These are phyloP conservation scores for Napeogenes sylphis DNA, from an alignment of 2,888 invertebrate species.

Conservation along the genomic window DNA sequence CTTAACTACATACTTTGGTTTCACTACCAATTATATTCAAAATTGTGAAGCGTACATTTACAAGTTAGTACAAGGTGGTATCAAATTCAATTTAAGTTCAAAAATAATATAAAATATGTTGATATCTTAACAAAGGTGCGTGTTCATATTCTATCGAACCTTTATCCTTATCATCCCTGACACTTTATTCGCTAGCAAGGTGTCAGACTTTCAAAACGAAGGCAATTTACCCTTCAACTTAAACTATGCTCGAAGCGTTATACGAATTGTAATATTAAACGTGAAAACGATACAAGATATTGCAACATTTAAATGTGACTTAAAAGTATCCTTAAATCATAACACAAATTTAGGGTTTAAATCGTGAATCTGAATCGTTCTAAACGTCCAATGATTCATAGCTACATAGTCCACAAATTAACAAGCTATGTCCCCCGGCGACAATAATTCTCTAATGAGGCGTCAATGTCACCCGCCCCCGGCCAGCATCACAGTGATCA, in stretches of 20 bases:
- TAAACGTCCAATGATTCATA: neutral
- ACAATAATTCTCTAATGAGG: conserved; percentile 57
- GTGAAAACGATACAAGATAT: no score
- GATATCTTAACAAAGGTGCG: neutral
- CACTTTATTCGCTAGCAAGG: conserved; percentile 29
- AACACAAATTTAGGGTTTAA: no score
- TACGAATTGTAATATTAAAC: conserved; percentile 14
- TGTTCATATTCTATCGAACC: conserved; percentile 22
- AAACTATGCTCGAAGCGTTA: conserved; percentile 36
- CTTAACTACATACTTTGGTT: no score
- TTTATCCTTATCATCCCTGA: conserved; percentile 31
- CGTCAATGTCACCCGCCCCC: conserved; percentile 54
- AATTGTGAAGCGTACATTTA: no score
- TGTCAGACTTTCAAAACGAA: conserved; percentile 50
- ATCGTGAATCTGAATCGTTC: conserved; percentile 8
- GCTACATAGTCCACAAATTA: conserved; percentile 18
- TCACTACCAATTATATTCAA: no score
- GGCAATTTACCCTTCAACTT: conserved; percentile 58
- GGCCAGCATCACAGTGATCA: conserved; percentile 36
- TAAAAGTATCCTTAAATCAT: no score
- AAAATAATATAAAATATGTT: conserved; percentile 1
- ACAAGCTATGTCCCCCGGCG: conserved; percentile 29
- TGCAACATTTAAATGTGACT: no score
- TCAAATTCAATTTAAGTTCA: no score
- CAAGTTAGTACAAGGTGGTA: no score